Conservation (phyloP, 1,140 invertebrate species). For the Mylabris phalerata region DNA sequence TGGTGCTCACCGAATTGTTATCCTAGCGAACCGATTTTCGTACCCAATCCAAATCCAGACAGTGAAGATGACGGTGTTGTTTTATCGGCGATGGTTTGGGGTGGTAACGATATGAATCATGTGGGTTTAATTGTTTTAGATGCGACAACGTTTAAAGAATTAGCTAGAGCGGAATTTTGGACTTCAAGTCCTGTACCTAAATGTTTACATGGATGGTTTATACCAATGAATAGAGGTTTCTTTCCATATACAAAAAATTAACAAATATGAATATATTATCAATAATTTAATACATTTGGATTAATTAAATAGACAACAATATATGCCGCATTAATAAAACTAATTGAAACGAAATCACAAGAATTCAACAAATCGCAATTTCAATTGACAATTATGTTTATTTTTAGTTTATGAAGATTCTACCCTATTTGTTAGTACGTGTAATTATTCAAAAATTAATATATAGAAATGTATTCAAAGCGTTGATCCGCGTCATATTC, state of each 20-base stretch:
- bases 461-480: too few relatives aligned
- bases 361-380: background rate
- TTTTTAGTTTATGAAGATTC: background rate
- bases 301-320: too few relatives aligned
- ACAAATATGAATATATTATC: too few relatives aligned
- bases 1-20: conserved; percentile 70
- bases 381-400: background rate
- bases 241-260: too few relatives aligned
- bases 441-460: too few relatives aligned
- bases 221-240: conserved; percentile 29
- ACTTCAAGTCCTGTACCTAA: conserved; percentile 69
- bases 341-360: background rate
- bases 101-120: conserved; percentile 49
- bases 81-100: conserved; percentile 62
- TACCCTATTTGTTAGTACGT: background rate
- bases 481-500: too few relatives aligned
- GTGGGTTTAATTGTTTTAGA: conserved; percentile 64
- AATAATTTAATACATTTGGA: too few relatives aligned
- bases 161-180: conserved; percentile 59
- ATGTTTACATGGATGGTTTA: conserved; percentile 76
- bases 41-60: conserved; percentile 56
- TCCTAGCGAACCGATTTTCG: conserved; percentile 84
- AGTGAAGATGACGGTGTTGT: conserved; percentile 69
- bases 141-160: conserved; percentile 58
- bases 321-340: too few relatives aligned